Percentiles rank a stretch among this genome's conserved stretches.
Evolutionary conservation across 2,888 invertebrate genomes (phyloP).

Genomic region (Polydrusus pterygomalis): DNA sequence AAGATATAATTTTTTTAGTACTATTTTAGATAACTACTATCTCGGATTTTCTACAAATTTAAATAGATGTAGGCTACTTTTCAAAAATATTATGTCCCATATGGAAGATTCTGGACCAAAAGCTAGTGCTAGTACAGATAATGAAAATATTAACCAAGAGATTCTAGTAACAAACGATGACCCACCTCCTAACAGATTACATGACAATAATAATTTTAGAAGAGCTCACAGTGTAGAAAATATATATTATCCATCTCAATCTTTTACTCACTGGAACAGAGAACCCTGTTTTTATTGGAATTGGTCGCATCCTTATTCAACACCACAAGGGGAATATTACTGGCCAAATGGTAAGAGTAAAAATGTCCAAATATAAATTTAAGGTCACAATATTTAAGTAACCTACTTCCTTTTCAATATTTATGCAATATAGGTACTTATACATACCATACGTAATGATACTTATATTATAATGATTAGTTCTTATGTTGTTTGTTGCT

Average conservation of each 20-base stretch:
- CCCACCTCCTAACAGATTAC: background rate
- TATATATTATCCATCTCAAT: background rate
- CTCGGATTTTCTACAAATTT: background rate
- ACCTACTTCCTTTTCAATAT: no score
- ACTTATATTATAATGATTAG: background rate
- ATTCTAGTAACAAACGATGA: background rate
- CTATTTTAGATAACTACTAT: slow-evolving; percentile 5
- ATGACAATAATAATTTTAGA: background rate
- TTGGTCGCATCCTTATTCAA: background rate
- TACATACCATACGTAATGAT: no score
- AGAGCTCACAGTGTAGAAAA: slow-evolving; percentile 13
- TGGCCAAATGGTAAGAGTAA: slow-evolving; percentile 4
- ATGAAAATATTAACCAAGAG: background rate
- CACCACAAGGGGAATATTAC: background rate
- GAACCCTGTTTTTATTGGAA: slow-evolving; percentile 2
- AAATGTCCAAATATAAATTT: no score
- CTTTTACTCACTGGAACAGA: background rate
- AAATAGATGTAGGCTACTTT: slow-evolving; percentile 1
- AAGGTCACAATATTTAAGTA: no score
- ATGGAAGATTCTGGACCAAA: background rate
- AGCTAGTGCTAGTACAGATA: background rate
- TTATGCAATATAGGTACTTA: background rate
- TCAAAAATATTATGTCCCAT: slow-evolving; percentile 4
- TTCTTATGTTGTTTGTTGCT: no score
- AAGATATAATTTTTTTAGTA: slow-evolving; percentile 11